Percentiles rank a stretch among this genome's conserved stretches.
These are phyloP conservation scores for Amblyraja radiata DNA, from an alignment of 2,797 vertebrate species.

Conservation along the genomic window DNA sequence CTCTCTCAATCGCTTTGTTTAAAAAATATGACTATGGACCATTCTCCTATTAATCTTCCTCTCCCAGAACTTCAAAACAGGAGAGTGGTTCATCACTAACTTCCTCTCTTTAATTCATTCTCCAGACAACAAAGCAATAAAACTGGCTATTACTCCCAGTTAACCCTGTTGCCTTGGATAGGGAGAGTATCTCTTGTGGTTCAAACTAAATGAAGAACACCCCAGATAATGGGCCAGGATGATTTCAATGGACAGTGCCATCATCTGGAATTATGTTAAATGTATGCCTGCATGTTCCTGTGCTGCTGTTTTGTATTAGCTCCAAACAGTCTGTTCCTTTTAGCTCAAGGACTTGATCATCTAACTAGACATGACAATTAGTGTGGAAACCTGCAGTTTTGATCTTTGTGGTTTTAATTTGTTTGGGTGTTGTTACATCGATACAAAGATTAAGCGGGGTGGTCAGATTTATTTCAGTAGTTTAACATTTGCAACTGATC, in stretches of 20 bases:
- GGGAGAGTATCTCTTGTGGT: neutral
- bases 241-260: neutral
- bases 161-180: neutral
- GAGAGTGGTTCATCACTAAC: neutral
- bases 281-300: neutral
- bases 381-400: neutral
- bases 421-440: neutral
- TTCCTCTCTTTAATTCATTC: neutral
- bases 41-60: neutral
- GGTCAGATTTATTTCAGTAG: neutral
- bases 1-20: neutral
- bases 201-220: neutral
- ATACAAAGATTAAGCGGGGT: neutral
- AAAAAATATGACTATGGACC: neutral
- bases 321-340: neutral
- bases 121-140: neutral
- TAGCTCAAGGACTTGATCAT: too few species aligned
- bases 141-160: neutral
- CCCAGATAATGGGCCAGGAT: neutral
- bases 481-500: neutral
- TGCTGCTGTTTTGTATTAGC: neutral
- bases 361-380: neutral
- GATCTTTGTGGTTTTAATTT: neutral
- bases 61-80: neutral
- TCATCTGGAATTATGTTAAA: neutral